Conservation (phyloP, 2,113 vertebrate genomes). For the Zootoca vivipara region DNA sequence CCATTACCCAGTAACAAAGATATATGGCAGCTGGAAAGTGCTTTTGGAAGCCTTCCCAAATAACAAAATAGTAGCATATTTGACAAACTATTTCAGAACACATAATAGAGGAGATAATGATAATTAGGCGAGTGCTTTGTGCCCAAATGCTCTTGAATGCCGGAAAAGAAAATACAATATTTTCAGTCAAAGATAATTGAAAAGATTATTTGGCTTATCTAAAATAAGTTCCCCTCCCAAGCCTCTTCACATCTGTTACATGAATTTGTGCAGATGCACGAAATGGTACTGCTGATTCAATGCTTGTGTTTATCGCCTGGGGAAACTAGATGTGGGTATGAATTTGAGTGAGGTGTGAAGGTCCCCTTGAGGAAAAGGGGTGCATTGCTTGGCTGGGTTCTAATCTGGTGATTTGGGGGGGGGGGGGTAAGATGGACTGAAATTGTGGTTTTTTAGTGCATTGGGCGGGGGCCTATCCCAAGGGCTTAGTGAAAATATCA, state of each 20-base stretch:
- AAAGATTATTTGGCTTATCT: conserved; percentile 74
- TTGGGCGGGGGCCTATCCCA: background rate
- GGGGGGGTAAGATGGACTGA: background rate
- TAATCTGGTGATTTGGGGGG: background rate
- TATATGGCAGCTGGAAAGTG: conserved; percentile 37
- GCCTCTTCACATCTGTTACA: conserved; percentile 60
- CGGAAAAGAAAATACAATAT: conserved; percentile 63
- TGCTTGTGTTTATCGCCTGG: background rate
- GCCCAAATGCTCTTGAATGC: conserved; percentile 49
- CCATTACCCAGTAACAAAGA: conserved; percentile 22
- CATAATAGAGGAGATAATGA: conserved; percentile 61
- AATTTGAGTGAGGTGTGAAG: fast-evolving
- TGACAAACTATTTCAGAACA: conserved; percentile 67
- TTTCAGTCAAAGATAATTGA: conserved; percentile 69
- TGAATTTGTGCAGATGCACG: conserved; percentile 20
- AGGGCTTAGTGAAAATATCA: too few relatives aligned
- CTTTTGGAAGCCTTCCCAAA: conserved; percentile 46
- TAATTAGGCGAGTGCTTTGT: conserved; percentile 63
- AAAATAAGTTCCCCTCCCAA: conserved; percentile 58
- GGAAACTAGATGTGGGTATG: background rate
- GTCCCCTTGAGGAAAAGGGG: background rate
- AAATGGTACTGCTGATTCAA: background rate
- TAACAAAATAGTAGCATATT: conserved; percentile 52
- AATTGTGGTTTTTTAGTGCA: background rate
- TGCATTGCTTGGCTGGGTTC: background rate